Conservation (phyloP, 2,888 invertebrate genomes). For the Athalia cordata region DNA sequence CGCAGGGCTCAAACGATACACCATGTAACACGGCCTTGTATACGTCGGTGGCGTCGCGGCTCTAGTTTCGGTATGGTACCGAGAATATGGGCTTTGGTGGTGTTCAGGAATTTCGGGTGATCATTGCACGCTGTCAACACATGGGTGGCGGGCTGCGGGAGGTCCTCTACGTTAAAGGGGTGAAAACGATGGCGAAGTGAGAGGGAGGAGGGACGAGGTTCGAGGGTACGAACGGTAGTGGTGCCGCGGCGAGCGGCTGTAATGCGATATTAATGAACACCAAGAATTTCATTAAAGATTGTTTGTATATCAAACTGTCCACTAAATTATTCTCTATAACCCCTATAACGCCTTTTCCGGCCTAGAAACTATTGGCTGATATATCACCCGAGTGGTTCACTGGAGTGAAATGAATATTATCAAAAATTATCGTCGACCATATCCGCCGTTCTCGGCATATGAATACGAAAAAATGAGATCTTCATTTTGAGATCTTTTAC, state of each 20-base stretch:
- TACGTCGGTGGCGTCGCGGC: not conserved
- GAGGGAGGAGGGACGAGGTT: conserved; percentile 53
- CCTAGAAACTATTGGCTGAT: conserved; percentile 69
- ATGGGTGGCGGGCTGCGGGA: conserved; percentile 52
- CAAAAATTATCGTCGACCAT: not conserved
- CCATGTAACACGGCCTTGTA: conserved; percentile 18
- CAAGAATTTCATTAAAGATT: conserved; percentile 82
- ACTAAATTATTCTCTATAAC: conserved; percentile 76
- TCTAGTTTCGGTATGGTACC: conserved; percentile 17
- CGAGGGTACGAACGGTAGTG: conserved; percentile 52
- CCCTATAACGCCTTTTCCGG: conserved; percentile 67
- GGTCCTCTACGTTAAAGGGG: conserved; percentile 47
- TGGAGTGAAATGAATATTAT: not conserved
- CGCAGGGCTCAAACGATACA: not conserved
- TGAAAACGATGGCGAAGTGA: conserved; percentile 49
- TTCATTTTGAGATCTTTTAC: not conserved
- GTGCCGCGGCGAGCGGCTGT: conserved; percentile 67
- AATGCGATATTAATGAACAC: conserved; percentile 82
- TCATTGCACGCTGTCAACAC: conserved; percentile 53
- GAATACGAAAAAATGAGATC: not conserved
- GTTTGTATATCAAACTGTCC: conserved; percentile 79
- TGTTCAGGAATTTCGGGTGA: conserved; percentile 59
- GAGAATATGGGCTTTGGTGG: conserved; percentile 45
- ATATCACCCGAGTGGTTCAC: conserved; percentile 2
- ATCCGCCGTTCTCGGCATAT: not conserved